These are phyloP conservation scores for Spatula clypeata DNA, from an alignment of 2,797 vertebrate genomes.

Conservation along the genomic window DNA sequence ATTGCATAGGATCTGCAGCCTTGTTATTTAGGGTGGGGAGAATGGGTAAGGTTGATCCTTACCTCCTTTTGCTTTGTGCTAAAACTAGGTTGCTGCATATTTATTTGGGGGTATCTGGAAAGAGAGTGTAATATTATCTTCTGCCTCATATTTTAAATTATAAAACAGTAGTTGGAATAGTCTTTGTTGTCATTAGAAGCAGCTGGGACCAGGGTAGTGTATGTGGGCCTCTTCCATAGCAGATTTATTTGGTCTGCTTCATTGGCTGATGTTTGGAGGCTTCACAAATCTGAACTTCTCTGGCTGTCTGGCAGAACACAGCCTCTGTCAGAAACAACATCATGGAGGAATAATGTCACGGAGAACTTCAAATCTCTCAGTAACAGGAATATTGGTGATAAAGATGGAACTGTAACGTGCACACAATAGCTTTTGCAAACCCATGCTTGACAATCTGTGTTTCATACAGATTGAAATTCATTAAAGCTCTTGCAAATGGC, in stretches of 20 bases:
- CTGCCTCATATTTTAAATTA: neutral
- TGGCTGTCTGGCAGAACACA: neutral
- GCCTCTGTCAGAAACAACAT: neutral
- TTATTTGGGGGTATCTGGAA: neutral
- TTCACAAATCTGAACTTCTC: neutral
- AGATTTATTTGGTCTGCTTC: neutral
- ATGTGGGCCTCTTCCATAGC: accelerated
- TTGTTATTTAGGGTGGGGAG: neutral
- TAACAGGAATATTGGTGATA: neutral
- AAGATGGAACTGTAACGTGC: neutral
- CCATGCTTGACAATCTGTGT: neutral
- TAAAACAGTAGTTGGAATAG: neutral
- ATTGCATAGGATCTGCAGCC: neutral
- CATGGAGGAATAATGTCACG: accelerated
- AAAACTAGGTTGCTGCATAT: neutral
- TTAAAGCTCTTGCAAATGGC: neutral
- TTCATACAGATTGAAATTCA: neutral
- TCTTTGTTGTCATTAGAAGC: neutral
- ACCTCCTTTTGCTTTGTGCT: neutral
- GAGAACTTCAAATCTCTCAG: neutral
- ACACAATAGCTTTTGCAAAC: neutral
- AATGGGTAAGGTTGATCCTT: neutral
- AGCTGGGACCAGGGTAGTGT: neutral
- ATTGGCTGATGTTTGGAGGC: neutral
- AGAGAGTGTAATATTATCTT: neutral